Evolutionary conservation across 2,797 vertebrate species (phyloP).

Genomic region (Schizopygopsis pylzovi): DNA sequence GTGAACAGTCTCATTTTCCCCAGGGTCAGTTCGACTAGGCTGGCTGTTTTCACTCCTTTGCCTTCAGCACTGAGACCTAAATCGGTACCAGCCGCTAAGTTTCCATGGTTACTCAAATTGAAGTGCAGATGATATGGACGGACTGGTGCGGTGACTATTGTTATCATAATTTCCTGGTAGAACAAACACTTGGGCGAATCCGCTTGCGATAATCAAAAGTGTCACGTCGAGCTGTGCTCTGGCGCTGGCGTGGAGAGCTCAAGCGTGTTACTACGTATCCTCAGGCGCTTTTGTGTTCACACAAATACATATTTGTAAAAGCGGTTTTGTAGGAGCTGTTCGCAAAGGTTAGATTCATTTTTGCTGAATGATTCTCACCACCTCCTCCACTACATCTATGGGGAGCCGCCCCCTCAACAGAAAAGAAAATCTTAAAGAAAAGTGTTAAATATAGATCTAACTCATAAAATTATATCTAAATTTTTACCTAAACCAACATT

Average conservation of each 20-base stretch:
- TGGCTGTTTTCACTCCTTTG: constrained; percentile 28
- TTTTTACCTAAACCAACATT: too few relatives aligned
- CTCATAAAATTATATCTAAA: neutral
- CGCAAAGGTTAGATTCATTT: neutral
- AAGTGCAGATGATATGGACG: constrained; percentile 67
- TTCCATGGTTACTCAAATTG: constrained; percentile 76
- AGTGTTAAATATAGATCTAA: neutral
- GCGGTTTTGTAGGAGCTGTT: neutral
- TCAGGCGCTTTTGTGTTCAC: constrained; percentile 26
- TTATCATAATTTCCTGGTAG: constrained; percentile 69
- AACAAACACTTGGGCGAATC: constrained; percentile 62
- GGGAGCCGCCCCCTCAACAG: neutral
- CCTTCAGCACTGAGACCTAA: constrained; percentile 63
- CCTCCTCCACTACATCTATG: neutral
- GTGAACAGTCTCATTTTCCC: constrained; percentile 4
- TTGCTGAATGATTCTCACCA: constrained; percentile 7
- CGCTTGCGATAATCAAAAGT: constrained; percentile 62
- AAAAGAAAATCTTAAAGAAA: neutral
- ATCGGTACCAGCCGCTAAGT: constrained; percentile 68
- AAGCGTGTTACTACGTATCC: constrained; percentile 17
- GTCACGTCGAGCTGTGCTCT: constrained; percentile 20
- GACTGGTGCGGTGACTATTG: constrained; percentile 56
- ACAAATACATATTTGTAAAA: constrained; percentile 25
- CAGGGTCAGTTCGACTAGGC: constrained; percentile 14
- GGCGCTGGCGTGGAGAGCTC: neutral